phyloP scores from a whole-genome alignment of 2,797 vertebrate species.

The Periparus ater region DNA sequence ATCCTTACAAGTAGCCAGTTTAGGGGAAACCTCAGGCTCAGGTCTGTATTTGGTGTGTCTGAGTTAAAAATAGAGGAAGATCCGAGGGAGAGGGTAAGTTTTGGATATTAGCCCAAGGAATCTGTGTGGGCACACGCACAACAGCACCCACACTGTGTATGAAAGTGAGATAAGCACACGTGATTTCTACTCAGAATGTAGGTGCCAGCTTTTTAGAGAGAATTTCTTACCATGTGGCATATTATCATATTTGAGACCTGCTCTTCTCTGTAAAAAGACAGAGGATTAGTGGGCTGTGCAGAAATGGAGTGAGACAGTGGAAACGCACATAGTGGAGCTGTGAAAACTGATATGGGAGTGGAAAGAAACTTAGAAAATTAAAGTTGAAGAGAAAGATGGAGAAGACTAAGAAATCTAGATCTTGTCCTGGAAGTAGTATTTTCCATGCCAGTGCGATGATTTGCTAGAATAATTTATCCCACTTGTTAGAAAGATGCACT shows the following conservation, averaged over 20 bases:
- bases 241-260: conserved; percentile 65
- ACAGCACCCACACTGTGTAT: conserved; percentile 39
- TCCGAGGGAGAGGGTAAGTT: neutral
- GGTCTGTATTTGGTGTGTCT: conserved; percentile 25
- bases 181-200: conserved; percentile 53
- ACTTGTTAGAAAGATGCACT: neutral
- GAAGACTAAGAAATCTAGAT: neutral
- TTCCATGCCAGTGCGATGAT: neutral
- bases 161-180: conserved; percentile 59
- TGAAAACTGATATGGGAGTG: conserved; percentile 39
- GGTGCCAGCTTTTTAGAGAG: conserved; percentile 55
- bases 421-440: conserved; percentile 3
- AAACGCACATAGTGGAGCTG: conserved; percentile 52
- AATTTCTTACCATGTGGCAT: conserved; percentile 70
- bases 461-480: neutral
- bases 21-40: conserved; percentile 1
- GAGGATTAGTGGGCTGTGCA: conserved; percentile 61
- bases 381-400: neutral
- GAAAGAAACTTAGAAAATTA: conserved; percentile 27
- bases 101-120: conserved; percentile 50
- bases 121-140: conserved; percentile 28
- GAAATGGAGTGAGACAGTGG: conserved; percentile 66
- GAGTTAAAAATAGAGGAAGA: conserved; percentile 46
- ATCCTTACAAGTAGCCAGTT: neutral
- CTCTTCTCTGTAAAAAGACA: conserved; percentile 62